A percentile compares a stretch with the other conserved stretches of the same genome.
Evolutionary conservation across 2,113 vertebrate species (phyloP).

Genomic region (Machaerirhynchus nigripectus): DNA sequence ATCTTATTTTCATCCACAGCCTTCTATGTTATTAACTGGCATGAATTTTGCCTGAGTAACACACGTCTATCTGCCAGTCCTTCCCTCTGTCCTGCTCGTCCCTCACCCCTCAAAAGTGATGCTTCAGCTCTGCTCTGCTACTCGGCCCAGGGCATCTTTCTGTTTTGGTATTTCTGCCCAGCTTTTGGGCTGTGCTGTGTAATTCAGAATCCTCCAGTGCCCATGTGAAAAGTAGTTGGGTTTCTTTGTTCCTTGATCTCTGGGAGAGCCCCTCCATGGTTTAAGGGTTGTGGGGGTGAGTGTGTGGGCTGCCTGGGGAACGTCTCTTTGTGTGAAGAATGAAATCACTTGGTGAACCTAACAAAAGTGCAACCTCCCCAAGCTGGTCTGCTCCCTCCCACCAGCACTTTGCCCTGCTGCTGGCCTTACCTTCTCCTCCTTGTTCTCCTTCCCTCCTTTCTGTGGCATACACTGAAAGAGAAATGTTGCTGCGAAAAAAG

Average conservation of each 20-base stretch:
- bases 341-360: not conserved
- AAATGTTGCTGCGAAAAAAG: not conserved
- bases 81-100: not conserved
- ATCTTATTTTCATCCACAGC: conserved; percentile 60
- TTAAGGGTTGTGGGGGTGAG: rapidly evolving
- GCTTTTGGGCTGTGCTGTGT: not conserved
- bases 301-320: not conserved
- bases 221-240: not conserved
- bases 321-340: not conserved
- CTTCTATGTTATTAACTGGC: conserved; percentile 51
- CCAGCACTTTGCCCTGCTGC: not conserved
- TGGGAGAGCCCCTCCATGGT: not conserved
- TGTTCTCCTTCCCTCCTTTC: not conserved
- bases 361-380: rapidly evolving
- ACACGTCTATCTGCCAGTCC: not conserved
- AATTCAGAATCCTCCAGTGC: not conserved
- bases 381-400: not conserved
- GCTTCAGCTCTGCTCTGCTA: not conserved
- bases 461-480: not conserved
- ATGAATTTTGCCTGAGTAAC: conserved; percentile 31
- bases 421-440: not conserved
- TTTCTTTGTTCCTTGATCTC: not conserved
- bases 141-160: not conserved
- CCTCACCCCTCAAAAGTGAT: not conserved
- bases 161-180: not conserved